Base-by-base conservation (phyloP, 2,113 vertebrate genomes). In the Lanius collurio region DNA sequence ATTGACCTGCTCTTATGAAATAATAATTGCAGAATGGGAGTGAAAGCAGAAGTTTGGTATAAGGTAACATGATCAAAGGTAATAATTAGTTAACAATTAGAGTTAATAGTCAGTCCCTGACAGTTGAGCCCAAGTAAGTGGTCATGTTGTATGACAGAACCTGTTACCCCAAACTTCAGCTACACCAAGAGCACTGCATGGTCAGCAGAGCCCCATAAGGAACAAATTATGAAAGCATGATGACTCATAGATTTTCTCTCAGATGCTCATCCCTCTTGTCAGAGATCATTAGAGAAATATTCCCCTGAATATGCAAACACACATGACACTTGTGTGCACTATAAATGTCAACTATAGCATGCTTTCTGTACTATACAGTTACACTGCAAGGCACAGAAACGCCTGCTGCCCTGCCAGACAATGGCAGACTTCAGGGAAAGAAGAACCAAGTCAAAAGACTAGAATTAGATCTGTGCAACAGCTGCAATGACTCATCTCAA, bases 401-500 rank as follows among this genome's bases (percentile, higher is more conserved):
- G 1, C 22, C n/a, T 46, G n/a, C 82, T 90, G 52, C 39, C 37
- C 50, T 50, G 21, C 52, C 82, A 60, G 49, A 69, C 44, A 87
- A 84, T 15, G 46, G 86, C 46, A 91, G 87, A 83, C 59, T 90
- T 88, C 71, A 83, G 56, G 6, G 37, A 83, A 76, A 91, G 84
- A 88, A 83, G 56, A 60, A 81, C 56, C 56, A 47, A 92, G 37
- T 60, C 33, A 52, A 74, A 81, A 83, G 87, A 70, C 44, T 35
- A 69, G 82, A 91, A 93, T 86, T 74, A 90, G 82, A 93, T 87
- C 79, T 83, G 59, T 44, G 71, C 80, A 87, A 63, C 67, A 96
- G 92, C 70, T 93, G 88, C 28, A 50, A 59, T 90, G 92, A 97
- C 70, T 96, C 70, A 95, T 71, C 73, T 84, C 39, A 3, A 92